A percentile compares a stretch with the other conserved stretches of the same genome.
These are phyloP conservation scores for Miichthys miiuy DNA, from an alignment of 2,797 vertebrate genomes.

Conservation along the genomic window DNA sequence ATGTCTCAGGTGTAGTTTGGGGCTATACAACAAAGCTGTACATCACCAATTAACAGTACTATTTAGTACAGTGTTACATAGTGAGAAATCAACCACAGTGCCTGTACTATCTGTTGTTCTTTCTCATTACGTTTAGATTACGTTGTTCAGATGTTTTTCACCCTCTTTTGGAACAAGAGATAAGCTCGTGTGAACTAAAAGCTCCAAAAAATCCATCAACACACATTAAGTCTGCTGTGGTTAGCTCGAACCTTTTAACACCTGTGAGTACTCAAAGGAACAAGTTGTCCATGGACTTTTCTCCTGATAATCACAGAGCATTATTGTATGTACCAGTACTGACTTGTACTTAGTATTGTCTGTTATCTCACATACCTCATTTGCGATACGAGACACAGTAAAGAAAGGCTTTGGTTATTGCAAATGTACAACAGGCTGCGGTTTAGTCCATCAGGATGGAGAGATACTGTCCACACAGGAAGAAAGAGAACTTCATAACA, in stretches of 20 bases:
- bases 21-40: background rate
- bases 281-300: background rate
- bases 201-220: background rate
- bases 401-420: background rate
- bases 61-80: background rate
- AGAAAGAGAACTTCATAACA: background rate
- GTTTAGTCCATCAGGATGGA: background rate
- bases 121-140: background rate
- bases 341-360: background rate
- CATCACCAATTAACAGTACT: background rate
- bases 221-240: background rate
- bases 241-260: background rate
- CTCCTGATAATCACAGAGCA: background rate
- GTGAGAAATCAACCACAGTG: background rate
- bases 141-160: background rate
- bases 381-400: background rate
- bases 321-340: background rate
- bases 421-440: background rate
- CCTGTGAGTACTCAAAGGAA: background rate
- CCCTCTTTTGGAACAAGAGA: background rate
- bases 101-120: background rate
- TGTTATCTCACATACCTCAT: background rate
- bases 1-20: background rate
- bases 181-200: background rate
- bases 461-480: background rate